Conservation (phyloP, 2,888 invertebrate genomes). For the Drosophila sordidula region DNA sequence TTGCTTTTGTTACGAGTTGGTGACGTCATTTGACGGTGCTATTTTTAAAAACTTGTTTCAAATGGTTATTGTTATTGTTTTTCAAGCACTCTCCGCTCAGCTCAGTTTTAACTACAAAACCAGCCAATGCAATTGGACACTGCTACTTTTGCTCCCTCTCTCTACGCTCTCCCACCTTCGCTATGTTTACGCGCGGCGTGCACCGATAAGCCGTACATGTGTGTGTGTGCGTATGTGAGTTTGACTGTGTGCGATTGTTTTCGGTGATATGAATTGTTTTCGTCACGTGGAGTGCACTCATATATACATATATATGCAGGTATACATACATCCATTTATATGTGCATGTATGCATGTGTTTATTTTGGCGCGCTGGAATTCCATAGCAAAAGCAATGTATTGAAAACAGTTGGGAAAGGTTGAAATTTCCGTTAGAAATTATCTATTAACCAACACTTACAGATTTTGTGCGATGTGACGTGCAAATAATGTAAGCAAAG, state of each 20-base stretch:
- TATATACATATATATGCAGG: slow-evolving; percentile 3
- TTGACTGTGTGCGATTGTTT: slow-evolving; percentile 31
- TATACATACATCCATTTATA: background rate
- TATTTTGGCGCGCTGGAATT: slow-evolving; percentile 52
- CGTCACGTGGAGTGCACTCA: slow-evolving; percentile 47
- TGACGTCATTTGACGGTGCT: slow-evolving; percentile 62
- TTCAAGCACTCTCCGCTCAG: slow-evolving; percentile 22
- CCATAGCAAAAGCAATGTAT: slow-evolving; percentile 9
- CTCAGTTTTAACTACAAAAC: slow-evolving; percentile 24
- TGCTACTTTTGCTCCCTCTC: slow-evolving; percentile 22
- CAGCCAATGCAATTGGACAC: slow-evolving; percentile 30
- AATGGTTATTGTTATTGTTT: slow-evolving; percentile 52
- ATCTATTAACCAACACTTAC: slow-evolving; percentile 7
- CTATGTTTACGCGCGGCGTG: slow-evolving; percentile 54
- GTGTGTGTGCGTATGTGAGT: slow-evolving; percentile 2
- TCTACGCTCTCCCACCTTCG: slow-evolving; percentile 41
- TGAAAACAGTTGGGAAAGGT: slow-evolving; percentile 5
- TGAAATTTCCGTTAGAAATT: slow-evolving; percentile 18
- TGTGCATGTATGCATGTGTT: slow-evolving; percentile 13
- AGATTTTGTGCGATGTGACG: background rate
- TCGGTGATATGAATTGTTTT: slow-evolving; percentile 56
- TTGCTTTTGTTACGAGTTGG: slow-evolving; percentile 54
- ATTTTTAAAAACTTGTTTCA: slow-evolving; percentile 67
- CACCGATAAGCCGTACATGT: slow-evolving; percentile 50
- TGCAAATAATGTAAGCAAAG: too few species aligned